Base-by-base conservation (phyloP, 1,140 invertebrate species). In the Diachasma alloeum region DNA sequence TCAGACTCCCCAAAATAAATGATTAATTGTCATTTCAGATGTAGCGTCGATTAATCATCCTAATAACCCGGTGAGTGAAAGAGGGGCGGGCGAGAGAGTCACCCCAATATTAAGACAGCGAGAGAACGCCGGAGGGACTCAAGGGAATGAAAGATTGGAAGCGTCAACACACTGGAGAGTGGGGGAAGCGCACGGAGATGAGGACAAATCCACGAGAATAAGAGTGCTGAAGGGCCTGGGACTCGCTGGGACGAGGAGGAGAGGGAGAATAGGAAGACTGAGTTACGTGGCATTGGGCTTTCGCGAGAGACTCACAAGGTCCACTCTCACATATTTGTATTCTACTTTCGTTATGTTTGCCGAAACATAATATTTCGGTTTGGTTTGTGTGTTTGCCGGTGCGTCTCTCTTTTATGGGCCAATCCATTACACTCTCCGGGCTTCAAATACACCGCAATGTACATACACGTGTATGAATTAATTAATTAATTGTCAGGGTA, bases 351-450 rank as follows among this genome's bases (percentile, higher is more conserved):
- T 77, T 26, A 24, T 75, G 75, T 79, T 79, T 79, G 72, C 48
- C 56, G 75, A 77, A 79, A 79, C 76, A 79, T 72, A 78, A 78
- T 78, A 78, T 78, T 78, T 75, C 77, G 73, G 73, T 66, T 73
- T 53, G 48, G 24, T n/a, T 39, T 67, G 70, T 68, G 68, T 63
- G 39, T 59, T 67, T 26, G 68, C 4, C 66, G 22, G 44, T 24
- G 24, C 72, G 48, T 53, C 11, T 46, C 46, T 72, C 36, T 74
- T 66, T 39, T 46, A 36, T 19, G 42, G 13, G 31, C 46, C 31
- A 53, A 70, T 72, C 56, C 71, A 44, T 69, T 69, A 48, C 68
- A 63, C n/a, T 56, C 44, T 19, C 17, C 13, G 36, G 8, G 15
- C 39, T 24, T 42, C 72, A 63, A 63, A 63, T 63, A 63, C 59